These are phyloP conservation scores for Trichomalopsis sarcophagae DNA, from an alignment of 1,140 invertebrate genomes.

Conservation along the genomic window DNA sequence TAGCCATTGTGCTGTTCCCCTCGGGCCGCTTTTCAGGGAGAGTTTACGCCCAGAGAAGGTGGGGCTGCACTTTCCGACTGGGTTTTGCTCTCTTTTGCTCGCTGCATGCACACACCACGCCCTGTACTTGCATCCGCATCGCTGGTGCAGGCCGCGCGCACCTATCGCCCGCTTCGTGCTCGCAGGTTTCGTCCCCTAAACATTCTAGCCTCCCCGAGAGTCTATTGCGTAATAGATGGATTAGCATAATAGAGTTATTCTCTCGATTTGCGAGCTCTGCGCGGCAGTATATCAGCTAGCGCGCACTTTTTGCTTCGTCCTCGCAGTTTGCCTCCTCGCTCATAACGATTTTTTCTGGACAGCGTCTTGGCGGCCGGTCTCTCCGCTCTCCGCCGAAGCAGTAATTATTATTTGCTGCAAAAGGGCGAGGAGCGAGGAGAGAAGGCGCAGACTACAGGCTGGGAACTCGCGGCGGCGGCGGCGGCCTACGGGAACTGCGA, in stretches of 20 bases:
- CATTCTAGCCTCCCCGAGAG: too few species aligned
- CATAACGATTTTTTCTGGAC: slow-evolving; percentile 38
- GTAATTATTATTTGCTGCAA: slow-evolving; percentile 71
- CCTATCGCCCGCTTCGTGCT: too few species aligned
- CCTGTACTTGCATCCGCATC: slow-evolving; percentile 5
- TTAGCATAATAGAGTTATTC: slow-evolving; percentile 37
- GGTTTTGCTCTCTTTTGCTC: slow-evolving; percentile 11
- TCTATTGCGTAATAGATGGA: not conserved
- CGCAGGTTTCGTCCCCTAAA: too few species aligned
- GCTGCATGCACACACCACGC: slow-evolving; percentile 33
- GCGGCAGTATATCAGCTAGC: slow-evolving; percentile 12
- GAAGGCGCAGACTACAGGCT: not conserved
- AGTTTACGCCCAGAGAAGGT: slow-evolving; percentile 46
- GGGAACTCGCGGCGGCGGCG: not conserved
- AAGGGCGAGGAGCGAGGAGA: slow-evolving; percentile 58
- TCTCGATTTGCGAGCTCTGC: not conserved
- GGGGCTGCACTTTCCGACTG: slow-evolving; percentile 28
- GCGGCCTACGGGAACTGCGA: slow-evolving; percentile 34
- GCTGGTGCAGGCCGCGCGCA: not conserved
- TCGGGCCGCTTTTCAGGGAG: not conserved
- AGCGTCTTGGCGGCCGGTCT: slow-evolving; percentile 12
- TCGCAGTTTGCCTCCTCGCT: not conserved
- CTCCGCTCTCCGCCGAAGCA: slow-evolving; percentile 41
- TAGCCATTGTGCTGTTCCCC: slow-evolving; percentile 15
- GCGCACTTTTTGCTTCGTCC: too few species aligned